These are phyloP conservation scores for Cryptocheilus praepositus DNA, from an alignment of 2,888 invertebrate genomes.

Conservation along the genomic window DNA sequence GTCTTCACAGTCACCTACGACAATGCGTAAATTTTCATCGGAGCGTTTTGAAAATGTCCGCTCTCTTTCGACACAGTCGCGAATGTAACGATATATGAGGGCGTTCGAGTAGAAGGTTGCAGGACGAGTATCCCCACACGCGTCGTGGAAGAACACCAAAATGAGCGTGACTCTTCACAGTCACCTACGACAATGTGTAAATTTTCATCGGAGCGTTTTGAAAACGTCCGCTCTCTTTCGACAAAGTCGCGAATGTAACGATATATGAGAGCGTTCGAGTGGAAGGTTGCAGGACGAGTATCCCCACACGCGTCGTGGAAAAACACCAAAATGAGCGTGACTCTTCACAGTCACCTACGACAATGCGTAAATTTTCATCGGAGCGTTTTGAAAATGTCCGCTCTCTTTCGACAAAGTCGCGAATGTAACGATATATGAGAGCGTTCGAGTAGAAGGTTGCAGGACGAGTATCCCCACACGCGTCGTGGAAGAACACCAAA, in stretches of 20 bases:
- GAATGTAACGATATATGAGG: not conserved
- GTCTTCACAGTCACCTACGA: no score
- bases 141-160: slow-evolving; percentile 19
- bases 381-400: no score
- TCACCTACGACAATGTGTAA: no score
- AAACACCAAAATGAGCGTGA: slow-evolving; percentile 9
- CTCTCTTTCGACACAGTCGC: no score
- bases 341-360: no score
- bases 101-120: slow-evolving; percentile 14
- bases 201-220: no score
- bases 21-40: no score
- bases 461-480: slow-evolving; percentile 12
- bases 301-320: slow-evolving; percentile 21
- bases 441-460: slow-evolving; percentile 14
- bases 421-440: not conserved
- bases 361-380: no score
- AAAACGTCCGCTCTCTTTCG: no score
- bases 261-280: slow-evolving; percentile 5
- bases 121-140: slow-evolving; percentile 12
- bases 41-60: no score
- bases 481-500: slow-evolving; percentile 19
- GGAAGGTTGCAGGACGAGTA: slow-evolving; percentile 9
- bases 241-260: no score
- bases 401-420: no score
- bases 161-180: not conserved